A percentile compares a stretch with the other conserved stretches of the same genome.
phyloP scores from a whole-genome alignment of 2,888 invertebrate species.

The Drosophila nr. perissopoda region DNA sequence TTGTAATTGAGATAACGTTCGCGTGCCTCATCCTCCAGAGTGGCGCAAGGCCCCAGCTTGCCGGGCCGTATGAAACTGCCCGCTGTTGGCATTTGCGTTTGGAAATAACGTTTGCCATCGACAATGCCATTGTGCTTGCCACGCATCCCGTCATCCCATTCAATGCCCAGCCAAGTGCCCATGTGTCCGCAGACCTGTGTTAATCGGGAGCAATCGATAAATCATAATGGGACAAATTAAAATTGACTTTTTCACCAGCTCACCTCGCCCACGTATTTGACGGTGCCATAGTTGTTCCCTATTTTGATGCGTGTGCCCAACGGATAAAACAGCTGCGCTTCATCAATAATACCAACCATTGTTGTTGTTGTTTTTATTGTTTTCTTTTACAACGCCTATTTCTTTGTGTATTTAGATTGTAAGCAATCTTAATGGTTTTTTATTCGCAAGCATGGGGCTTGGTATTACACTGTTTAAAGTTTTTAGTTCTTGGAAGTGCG shows the following conservation, averaged over 20 bases:
- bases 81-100: slow-evolving; percentile 90
- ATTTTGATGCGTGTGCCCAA: slow-evolving; percentile 83
- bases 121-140: slow-evolving; percentile 97
- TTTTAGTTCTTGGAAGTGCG: not conserved
- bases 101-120: slow-evolving; percentile 93
- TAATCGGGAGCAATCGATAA: not conserved
- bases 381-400: slow-evolving; percentile 35
- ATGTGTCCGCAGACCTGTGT: slow-evolving; percentile 87
- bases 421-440: not conserved
- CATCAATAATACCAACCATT: slow-evolving; percentile 84
- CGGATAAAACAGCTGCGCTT: slow-evolving; percentile 83
- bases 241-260: slow-evolving; percentile 40
- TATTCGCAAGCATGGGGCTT: slow-evolving; percentile 3
- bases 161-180: slow-evolving; percentile 96
- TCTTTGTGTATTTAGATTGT: slow-evolving; percentile 1
- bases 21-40: slow-evolving; percentile 90
- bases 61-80: slow-evolving; percentile 95
- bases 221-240: not conserved
- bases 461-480: slow-evolving; percentile 6
- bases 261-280: slow-evolving; percentile 91
- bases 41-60: slow-evolving; percentile 90
- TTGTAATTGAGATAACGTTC: slow-evolving; percentile 87
- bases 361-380: slow-evolving; percentile 39
- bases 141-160: slow-evolving; percentile 95
- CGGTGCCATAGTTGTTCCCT: slow-evolving; percentile 86